Evolutionary conservation across 1,140 invertebrate genomes (phyloP).

Genomic region (Zophobas morio): DNA sequence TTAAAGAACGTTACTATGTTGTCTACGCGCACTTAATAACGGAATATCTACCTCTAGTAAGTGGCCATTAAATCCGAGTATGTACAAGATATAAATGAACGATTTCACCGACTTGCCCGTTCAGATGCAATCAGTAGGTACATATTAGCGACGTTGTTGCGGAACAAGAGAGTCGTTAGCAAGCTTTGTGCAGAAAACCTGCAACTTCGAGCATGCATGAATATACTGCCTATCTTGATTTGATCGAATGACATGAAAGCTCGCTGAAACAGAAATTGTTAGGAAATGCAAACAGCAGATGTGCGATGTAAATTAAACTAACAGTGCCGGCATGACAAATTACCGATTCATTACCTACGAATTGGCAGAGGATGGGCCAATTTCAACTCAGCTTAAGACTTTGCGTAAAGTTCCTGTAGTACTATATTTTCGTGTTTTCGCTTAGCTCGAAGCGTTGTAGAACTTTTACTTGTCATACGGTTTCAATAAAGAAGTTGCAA

Average conservation of each 20-base stretch:
- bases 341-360: neutral
- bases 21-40: constrained; percentile 25
- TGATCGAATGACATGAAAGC: constrained; percentile 44
- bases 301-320: neutral
- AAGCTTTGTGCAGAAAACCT: constrained; percentile 42
- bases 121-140: constrained; percentile 45
- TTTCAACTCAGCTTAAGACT: too few relatives aligned
- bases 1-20: constrained; percentile 26
- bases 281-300: constrained; percentile 2
- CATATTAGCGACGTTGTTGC: constrained; percentile 46
- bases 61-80: constrained; percentile 21
- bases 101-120: constrained; percentile 34
- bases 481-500: too few relatives aligned
- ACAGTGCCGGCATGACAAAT: neutral
- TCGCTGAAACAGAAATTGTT: constrained; percentile 26
- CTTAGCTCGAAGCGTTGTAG: too few relatives aligned
- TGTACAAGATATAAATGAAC: constrained; percentile 45
- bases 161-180: constrained; percentile 44
- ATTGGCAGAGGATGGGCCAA: too few relatives aligned
- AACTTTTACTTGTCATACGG: too few relatives aligned
- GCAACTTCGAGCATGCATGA: constrained; percentile 9
- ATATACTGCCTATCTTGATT: constrained; percentile 21
- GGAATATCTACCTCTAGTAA: constrained; percentile 19
- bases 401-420: too few relatives aligned
- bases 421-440: too few relatives aligned